These are phyloP conservation scores for Tenodera sinensis DNA, from an alignment of 2,888 invertebrate genomes.

Conservation along the genomic window DNA sequence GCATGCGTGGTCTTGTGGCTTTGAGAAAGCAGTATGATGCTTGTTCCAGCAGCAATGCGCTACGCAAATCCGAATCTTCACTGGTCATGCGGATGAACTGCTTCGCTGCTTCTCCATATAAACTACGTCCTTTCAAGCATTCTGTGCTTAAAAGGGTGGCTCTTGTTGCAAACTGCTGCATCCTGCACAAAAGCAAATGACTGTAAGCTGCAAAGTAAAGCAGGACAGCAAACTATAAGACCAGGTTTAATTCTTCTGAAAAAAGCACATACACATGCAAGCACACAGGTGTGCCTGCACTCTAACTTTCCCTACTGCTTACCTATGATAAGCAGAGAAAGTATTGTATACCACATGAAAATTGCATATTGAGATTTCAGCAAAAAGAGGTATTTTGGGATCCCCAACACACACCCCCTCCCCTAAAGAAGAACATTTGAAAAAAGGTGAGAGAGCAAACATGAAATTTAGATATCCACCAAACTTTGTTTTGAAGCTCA, in stretches of 20 bases:
- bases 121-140: constrained; percentile 72
- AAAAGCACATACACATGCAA: too few species aligned
- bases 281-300: too few species aligned
- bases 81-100: constrained; percentile 93
- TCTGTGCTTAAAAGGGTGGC: constrained; percentile 87
- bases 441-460: too few species aligned
- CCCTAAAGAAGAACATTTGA: too few species aligned
- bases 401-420: background rate
- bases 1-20: constrained; percentile 64
- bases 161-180: constrained; percentile 88
- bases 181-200: constrained; percentile 50
- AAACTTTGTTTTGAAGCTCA: too few species aligned
- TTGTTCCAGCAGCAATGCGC: constrained; percentile 90
- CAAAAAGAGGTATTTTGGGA: background rate
- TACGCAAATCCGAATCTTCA: constrained; percentile 94
- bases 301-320: background rate
- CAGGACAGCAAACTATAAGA: too few species aligned
- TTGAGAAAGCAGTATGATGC: constrained; percentile 87
- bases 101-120: constrained; percentile 90
- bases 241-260: too few species aligned
- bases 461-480: too few species aligned
- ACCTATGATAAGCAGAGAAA: background rate
- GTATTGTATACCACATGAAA: too few species aligned
- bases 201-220: too few species aligned
- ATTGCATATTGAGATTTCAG: background rate